Base-by-base conservation (phyloP, 2,797 vertebrate species). In the Coccyzus lansbergi region DNA sequence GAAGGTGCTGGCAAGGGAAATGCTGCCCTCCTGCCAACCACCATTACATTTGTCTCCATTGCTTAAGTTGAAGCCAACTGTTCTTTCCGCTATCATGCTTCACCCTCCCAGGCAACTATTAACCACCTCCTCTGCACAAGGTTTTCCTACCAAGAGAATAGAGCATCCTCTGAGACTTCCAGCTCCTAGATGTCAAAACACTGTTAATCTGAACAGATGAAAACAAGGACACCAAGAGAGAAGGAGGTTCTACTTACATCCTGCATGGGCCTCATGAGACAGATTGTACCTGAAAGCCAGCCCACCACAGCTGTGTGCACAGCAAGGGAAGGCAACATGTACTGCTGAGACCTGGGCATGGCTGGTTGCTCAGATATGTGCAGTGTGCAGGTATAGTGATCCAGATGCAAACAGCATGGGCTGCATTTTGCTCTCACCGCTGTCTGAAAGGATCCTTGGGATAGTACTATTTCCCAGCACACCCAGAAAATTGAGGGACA, bases 1-100 rank as follows among this genome's bases (percentile, higher is more conserved):
- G 59, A 86, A n/a, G 38, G 21, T 76, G 49, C 72, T 93, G 93
- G 88, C 91, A 88, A 83, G 53, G 33, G 26, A 91, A 88, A n/a
- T 8, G 21, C 60, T 83, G 9, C 89, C 7, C 19, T 56, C 42
- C 44, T 86, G 85, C 90, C 84, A 86, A 86, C 26, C 48, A 70
- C 42, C 38, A 38, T 52, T 88, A 53, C 42, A 49, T 91, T 81
- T 65, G 52, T 89, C 78, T 95, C 69, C 1, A 1, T 15, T 0
- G 13, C 68, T 62, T 48, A 49, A 79, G 55, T 46, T 4, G 1
- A 68, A 90, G 59, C 67, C 88, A 91, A 18, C 65, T 49, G 25
- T 49, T 88, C 53, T 5, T 18, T 82, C 62, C 2, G 5, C 19
- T 42, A 44, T 78, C 60, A 62, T 7, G 15, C 60, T 86, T 86